Evolutionary conservation across 1,140 invertebrate genomes (phyloP).

Genomic region (Tetramorium alpestre): DNA sequence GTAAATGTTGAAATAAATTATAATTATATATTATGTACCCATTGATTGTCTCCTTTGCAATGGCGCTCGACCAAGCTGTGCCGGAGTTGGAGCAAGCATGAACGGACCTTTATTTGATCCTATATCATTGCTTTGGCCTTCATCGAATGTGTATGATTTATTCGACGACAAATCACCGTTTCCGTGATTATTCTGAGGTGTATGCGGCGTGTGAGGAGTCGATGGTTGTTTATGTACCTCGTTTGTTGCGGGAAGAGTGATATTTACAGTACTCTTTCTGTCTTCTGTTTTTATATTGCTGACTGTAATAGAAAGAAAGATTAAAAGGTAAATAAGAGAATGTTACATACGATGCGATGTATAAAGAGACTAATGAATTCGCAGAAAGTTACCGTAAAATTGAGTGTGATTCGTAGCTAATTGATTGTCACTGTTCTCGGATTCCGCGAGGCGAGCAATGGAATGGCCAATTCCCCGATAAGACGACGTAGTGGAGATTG

Average conservation of each 20-base stretch:
- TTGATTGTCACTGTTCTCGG: constrained; percentile 79
- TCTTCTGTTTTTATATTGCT: constrained; percentile 80
- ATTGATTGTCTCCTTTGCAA: constrained; percentile 93
- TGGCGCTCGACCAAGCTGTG: constrained; percentile 95
- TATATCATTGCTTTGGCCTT: constrained; percentile 83
- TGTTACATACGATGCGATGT: background rate
- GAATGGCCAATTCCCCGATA: constrained; percentile 80
- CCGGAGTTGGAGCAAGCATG: constrained; percentile 96
- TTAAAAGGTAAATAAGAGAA: background rate
- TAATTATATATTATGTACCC: constrained; percentile 84
- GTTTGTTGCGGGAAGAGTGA: constrained; percentile 70
- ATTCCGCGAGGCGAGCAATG: constrained; percentile 80
- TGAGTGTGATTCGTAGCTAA: constrained; percentile 78
- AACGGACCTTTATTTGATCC: constrained; percentile 87
- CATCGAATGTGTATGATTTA: constrained; percentile 79
- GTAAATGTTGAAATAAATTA: background rate
- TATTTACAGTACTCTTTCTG: constrained; percentile 77
- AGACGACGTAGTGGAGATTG: constrained; percentile 81
- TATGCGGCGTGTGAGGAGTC: constrained; percentile 82
- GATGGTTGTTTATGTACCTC: constrained; percentile 81
- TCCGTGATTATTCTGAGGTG: constrained; percentile 79
- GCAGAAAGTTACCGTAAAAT: constrained; percentile 77
- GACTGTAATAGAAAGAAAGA: constrained; percentile 61
- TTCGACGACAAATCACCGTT: constrained; percentile 77
- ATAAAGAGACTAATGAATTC: background rate